A percentile compares a stretch with the other conserved stretches of the same genome.
Evolutionary conservation across 2,797 vertebrate species (phyloP).

Genomic region (Coluber constrictor): DNA sequence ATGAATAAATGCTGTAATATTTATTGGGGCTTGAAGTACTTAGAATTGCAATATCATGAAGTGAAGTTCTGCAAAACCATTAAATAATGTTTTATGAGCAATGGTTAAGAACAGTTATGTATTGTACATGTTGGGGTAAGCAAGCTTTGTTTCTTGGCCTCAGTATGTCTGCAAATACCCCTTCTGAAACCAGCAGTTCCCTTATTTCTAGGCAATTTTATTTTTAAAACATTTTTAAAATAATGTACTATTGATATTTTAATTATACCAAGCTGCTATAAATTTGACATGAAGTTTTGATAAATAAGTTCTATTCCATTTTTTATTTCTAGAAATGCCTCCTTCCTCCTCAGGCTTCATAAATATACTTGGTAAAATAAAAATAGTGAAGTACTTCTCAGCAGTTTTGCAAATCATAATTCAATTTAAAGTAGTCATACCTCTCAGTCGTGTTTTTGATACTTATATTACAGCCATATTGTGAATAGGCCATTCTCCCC

Average conservation of each 20-base stretch:
- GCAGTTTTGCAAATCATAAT: background rate
- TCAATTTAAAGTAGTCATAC: background rate
- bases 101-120: background rate
- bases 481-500: background rate
- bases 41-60: background rate
- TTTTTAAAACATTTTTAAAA: background rate
- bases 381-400: background rate
- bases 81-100: background rate
- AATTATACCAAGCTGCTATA: background rate
- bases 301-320: background rate
- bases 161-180: background rate
- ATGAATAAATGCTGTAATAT: background rate
- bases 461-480: background rate
- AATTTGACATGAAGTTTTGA: background rate
- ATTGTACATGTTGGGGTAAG: background rate
- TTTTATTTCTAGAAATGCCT: background rate
- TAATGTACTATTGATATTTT: background rate
- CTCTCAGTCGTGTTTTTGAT: background rate
- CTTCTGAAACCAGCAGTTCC: background rate
- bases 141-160: background rate
- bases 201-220: background rate
- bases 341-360: background rate
- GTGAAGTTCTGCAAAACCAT: background rate
- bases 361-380: background rate
- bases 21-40: background rate